A percentile compares a stretch with the other conserved stretches of the same genome.
These are phyloP conservation scores for Catocala fraxini DNA, from an alignment of 2,888 invertebrate genomes.

Conservation along the genomic window DNA sequence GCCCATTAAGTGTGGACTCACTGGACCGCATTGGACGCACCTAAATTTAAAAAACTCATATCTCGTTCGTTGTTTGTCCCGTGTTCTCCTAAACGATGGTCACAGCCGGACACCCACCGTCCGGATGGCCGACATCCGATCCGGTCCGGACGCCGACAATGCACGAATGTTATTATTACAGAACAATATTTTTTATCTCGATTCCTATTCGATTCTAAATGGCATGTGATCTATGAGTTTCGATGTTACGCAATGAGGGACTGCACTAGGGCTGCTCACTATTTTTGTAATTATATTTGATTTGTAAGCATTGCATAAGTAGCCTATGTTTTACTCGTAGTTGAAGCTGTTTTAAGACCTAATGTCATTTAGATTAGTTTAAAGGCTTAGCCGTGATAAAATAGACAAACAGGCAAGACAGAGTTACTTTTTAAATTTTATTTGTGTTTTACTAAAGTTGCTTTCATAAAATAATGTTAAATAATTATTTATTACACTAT, in stretches of 20 bases:
- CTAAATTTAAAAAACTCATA: conserved; percentile 6
- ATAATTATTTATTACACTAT: too few relatives aligned
- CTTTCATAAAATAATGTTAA: too few relatives aligned
- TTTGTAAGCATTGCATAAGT: too few relatives aligned
- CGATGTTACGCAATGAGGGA: conserved; percentile 14
- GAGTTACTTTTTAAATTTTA: too few relatives aligned
- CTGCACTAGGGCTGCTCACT: neutral
- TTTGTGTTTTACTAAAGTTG: too few relatives aligned
- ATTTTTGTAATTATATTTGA: too few relatives aligned
- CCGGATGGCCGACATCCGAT: conserved; percentile 47
- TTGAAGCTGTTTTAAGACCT: too few relatives aligned
- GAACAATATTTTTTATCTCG: conserved; percentile 42
- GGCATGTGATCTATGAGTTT: conserved; percentile 45
- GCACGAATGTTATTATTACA: conserved; percentile 45
- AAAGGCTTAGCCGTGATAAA: too few relatives aligned
- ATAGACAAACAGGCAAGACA: too few relatives aligned
- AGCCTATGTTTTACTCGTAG: too few relatives aligned
- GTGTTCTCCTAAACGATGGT: conserved; percentile 21
- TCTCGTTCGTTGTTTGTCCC: conserved; percentile 12
- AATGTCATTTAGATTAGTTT: too few relatives aligned
- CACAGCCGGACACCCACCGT: conserved; percentile 50
- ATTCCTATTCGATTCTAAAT: conserved; percentile 41
- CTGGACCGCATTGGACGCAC: conserved; percentile 3
- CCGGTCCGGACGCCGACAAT: conserved; percentile 46
- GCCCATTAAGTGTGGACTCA: neutral